phyloP scores from a whole-genome alignment of 2,888 invertebrate genomes.

The Beris chalybata region DNA sequence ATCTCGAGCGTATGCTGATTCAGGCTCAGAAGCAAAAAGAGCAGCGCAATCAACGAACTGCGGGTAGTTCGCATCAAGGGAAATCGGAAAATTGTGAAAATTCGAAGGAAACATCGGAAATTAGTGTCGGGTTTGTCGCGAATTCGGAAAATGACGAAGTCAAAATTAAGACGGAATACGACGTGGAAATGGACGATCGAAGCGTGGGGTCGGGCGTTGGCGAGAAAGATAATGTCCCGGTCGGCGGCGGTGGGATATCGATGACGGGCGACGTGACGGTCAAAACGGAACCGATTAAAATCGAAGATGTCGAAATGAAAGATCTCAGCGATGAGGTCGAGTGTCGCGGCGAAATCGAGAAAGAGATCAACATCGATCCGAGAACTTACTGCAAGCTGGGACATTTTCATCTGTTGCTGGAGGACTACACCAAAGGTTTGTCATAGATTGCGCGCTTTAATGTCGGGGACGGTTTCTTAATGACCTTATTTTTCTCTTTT shows the following conservation, averaged over 20 bases:
- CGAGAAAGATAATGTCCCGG: neutral
- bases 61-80: constrained; percentile 6
- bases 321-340: constrained; percentile 33
- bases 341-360: constrained; percentile 40
- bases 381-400: constrained; percentile 94
- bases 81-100: constrained; percentile 31
- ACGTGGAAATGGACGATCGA: constrained; percentile 27
- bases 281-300: constrained; percentile 37
- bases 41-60: constrained; percentile 30
- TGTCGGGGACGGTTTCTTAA: neutral
- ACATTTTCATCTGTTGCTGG: constrained; percentile 89
- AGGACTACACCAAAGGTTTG: constrained; percentile 91
- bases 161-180: constrained; percentile 41
- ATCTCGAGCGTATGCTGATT: constrained; percentile 81
- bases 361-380: constrained; percentile 79
- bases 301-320: constrained; percentile 43
- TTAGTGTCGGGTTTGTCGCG: constrained; percentile 33
- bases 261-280: neutral
- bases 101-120: constrained; percentile 32
- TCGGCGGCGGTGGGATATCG: neutral
- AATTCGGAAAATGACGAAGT: constrained; percentile 33
- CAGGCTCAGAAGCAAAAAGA: constrained; percentile 71
- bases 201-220: neutral
- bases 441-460: neutral
- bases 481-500: constrained; percentile 51